Evolutionary conservation across 2,797 vertebrate genomes (phyloP), one percentile per base, ranked within the genome.

Genomic region (Anguilla pacifica): DNA sequence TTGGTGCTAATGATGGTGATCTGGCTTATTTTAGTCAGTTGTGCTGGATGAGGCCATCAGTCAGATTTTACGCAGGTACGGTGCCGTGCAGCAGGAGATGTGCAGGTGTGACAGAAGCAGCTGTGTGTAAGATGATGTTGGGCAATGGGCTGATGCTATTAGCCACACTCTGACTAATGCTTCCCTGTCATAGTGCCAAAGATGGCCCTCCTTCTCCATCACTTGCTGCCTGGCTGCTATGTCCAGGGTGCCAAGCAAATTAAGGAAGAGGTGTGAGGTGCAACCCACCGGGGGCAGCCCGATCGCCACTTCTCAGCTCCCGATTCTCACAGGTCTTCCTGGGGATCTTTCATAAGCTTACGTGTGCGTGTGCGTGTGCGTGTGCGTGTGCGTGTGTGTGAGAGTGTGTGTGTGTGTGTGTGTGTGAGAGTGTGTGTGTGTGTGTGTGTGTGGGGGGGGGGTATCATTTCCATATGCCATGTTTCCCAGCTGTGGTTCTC

Each of bases 401-500:
- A 19, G 46, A 49, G 53, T 4, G 35, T 79, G 85, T 53, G n/a
- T 82, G 74, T 67, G 74, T 85, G 22, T 77, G 11, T n/a, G 64
- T 22, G 43, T 46, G 57, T 19, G 9, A 15, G n/a, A 61, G 85
- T 77, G 31, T 84, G 61, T 28, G 46, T 59, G 53, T 4, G 35
- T 79, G 85, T 53, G n/a, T 82, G 74, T 67, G 74, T 85, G n/a
- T n/a, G n/a, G n/a, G n/a, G n/a, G n/a, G n/a, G n/a, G n/a, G n/a
- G 85, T 79, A 57, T 88, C 70, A 61, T 88, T 88, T 79, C 84
- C 70, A 79, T 85, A 70, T 77, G 51, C 74, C 51, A 81, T 85
- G 72, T 86, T 86, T 86, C 39, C 85, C 67, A 77, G n/a, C 81
- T 83, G 43, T 85, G 70, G 85, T 87, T 91, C 91, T 95, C 94